Percentiles rank a stretch among this genome's conserved stretches.
Evolutionary conservation across 1,140 invertebrate genomes (phyloP).

Genomic region (Lepidotrigona ventralis): DNA sequence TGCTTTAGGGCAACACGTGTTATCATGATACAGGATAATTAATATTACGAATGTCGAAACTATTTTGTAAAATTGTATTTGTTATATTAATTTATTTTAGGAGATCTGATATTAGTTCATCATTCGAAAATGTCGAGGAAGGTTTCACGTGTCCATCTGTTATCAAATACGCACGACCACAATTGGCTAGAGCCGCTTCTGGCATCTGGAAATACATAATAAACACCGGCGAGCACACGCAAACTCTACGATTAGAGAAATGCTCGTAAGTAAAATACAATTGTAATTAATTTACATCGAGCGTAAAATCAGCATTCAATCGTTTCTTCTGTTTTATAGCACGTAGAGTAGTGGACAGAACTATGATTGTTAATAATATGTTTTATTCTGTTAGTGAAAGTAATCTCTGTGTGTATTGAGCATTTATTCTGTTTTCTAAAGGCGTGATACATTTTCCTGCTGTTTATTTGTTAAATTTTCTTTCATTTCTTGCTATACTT

Average conservation of each 20-base stretch:
- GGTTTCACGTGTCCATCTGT: slow-evolving; percentile 91
- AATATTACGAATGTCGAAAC: no score
- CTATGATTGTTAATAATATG: no score
- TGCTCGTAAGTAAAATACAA: slow-evolving; percentile 84
- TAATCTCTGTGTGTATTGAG: no score
- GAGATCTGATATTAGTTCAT: slow-evolving; percentile 78
- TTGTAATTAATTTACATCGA: background rate
- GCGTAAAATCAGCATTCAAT: background rate
- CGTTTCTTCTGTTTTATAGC: background rate
- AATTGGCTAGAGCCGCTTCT: slow-evolving; percentile 89
- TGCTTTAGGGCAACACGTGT: background rate
- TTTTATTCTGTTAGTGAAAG: no score
- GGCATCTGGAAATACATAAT: slow-evolving; percentile 94
- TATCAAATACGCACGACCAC: slow-evolving; percentile 90
- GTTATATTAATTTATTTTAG: slow-evolving; percentile 71
- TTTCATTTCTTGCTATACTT: no score
- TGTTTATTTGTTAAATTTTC: no score
- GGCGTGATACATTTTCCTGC: no score
- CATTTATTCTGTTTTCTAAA: background rate
- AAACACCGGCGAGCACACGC: slow-evolving; percentile 92
- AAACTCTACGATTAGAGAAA: slow-evolving; percentile 91
- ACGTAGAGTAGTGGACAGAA: background rate
- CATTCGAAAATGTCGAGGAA: slow-evolving; percentile 81
- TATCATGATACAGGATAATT: background rate
- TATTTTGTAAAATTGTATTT: no score